phyloP scores from a whole-genome alignment of 1,140 invertebrate species.

The Brachionus plicatilis region DNA sequence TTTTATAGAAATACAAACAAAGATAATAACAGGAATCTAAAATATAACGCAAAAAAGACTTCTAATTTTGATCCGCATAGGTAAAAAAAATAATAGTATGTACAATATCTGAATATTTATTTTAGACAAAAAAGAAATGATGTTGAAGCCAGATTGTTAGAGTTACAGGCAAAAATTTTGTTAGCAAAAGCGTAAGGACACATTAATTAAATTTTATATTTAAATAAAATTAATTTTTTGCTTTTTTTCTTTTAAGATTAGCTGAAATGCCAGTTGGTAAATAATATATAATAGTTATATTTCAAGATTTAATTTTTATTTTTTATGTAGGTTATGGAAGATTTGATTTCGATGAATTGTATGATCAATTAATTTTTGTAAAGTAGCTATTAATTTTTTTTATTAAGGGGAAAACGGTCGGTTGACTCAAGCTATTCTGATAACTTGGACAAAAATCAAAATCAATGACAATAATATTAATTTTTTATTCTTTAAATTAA shows the following conservation, averaged over 20 bases:
- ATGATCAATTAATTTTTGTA: not conserved
- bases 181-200: not conserved
- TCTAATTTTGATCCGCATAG: not conserved
- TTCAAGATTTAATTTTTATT: not conserved
- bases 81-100: not conserved
- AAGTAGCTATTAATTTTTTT: not conserved
- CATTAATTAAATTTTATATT: not conserved
- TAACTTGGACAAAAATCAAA: not conserved
- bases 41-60: not conserved
- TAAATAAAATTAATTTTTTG: not conserved
- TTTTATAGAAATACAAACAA: not conserved
- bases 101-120: not conserved
- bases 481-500: not conserved
- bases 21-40: not conserved
- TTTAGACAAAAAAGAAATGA: slow-evolving; percentile 2
- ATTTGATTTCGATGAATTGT: slow-evolving; percentile 1
- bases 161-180: slow-evolving; percentile 18
- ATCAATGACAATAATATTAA: not conserved
- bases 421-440: not conserved
- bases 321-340: not conserved
- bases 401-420: not conserved
- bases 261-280: slow-evolving; percentile 18
- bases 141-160: slow-evolving; percentile 13
- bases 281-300: not conserved
- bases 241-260: not conserved